Evolutionary conservation across 2,113 vertebrate genomes (phyloP), one percentile per base, ranked within the genome.

Genomic region (Phaethornis superciliosus): DNA sequence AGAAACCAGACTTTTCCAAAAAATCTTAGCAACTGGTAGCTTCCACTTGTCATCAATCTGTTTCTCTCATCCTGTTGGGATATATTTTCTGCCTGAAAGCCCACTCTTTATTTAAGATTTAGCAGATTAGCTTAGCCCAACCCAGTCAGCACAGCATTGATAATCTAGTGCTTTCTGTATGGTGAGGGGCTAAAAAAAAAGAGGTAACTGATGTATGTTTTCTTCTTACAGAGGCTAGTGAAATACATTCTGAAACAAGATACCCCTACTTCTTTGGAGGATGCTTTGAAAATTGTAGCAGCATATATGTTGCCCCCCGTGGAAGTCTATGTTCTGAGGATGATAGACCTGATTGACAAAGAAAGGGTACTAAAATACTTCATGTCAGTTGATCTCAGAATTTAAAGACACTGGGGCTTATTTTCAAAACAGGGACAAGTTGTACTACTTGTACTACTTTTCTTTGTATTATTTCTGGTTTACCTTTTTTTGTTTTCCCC

Each of bases 221-320:
- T 79, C 23, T 89, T 88, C 12, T 96, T 80, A 26, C 96, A 99
- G 99, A 98, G 96, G 35, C 97, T 99, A 65, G 98, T 98, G 47
- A 98, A 98, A 89, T 99, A 98, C 91, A 99, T 99, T 85, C 97
- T 99, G 40, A 99, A 99, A 69, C 99, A 99, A 97, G 98, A 99
- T 71, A 88, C 98, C 4, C 96, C 98, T 6, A 97, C 98, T 47
- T 99, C 98, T 27, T 95, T 99, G 65, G 98, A 99, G 76, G 99
- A 99, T 92, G 98, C 98, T 62, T 95, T 99, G 88, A 99, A 98
- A 93, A 98, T 99, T 58, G 98, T 98, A 7, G 94, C 97, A 49
- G 98, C 98, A 0, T 99, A 99, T 86, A 97, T 98, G 93, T 80
- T 99, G 55, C 96, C 98, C 55, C 94, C 97, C 8, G 97, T 98